Percentiles rank a stretch among this genome's conserved stretches.
These are phyloP conservation scores for Denticeps clupeoides DNA, from an alignment of 2,797 vertebrate species.

Conservation along the genomic window DNA sequence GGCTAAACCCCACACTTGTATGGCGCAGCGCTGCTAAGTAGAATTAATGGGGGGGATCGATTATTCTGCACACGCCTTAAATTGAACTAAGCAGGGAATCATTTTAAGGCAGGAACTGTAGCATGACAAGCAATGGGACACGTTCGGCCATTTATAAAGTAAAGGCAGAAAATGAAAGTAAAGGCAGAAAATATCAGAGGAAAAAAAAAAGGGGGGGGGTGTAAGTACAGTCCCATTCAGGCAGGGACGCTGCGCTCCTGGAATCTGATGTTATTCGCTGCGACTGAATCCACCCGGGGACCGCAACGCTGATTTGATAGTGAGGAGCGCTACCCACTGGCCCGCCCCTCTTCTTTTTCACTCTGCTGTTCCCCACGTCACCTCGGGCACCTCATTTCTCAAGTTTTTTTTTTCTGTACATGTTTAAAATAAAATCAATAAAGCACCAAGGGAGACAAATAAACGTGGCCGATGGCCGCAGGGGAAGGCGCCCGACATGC, in stretches of 20 bases:
- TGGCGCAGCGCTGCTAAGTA: constrained; percentile 58
- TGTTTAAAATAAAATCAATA: constrained; percentile 68
- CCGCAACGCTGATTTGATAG: constrained; percentile 35
- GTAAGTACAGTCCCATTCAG: too few relatives aligned
- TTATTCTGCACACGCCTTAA: constrained; percentile 60
- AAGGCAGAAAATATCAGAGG: too few relatives aligned
- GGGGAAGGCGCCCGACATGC: constrained; percentile 33
- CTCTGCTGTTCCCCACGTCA: constrained; percentile 32
- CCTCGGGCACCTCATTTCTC: constrained; percentile 55
- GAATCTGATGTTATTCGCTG: constrained; percentile 30
- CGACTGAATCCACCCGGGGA: constrained; percentile 27
- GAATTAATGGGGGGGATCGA: constrained; percentile 67
- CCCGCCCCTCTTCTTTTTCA: background rate
- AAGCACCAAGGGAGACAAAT: constrained; percentile 53
- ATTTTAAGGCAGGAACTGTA: constrained; percentile 54
- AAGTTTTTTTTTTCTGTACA: constrained; percentile 47
- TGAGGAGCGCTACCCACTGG: constrained; percentile 17
- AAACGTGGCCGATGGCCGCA: constrained; percentile 40
- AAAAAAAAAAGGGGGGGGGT: background rate
- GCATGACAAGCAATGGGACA: constrained; percentile 47
- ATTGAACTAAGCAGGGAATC: constrained; percentile 62
- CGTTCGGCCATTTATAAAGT: constrained; percentile 35
- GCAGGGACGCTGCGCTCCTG: constrained; percentile 22
- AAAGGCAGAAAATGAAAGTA: too few relatives aligned
- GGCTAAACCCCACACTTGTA: constrained; percentile 57